Evolutionary conservation across 1,140 invertebrate species (phyloP).

Genomic region (Zaprionus taronus): DNA sequence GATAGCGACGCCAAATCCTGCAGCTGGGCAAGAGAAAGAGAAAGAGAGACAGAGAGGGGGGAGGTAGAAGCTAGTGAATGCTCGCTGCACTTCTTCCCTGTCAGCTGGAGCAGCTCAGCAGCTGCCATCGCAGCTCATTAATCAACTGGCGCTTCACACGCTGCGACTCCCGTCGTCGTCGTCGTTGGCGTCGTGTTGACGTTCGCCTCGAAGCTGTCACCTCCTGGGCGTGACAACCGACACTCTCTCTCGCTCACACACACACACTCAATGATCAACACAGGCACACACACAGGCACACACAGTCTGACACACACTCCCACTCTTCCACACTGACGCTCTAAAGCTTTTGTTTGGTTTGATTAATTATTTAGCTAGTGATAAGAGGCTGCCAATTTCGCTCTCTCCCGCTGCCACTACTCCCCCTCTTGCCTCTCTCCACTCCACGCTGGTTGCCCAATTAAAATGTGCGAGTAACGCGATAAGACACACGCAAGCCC

Average conservation of each 20-base stretch:
- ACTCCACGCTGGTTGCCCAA: constrained; percentile 28
- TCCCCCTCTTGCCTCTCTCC: too few species aligned
- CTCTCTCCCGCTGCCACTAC: background rate
- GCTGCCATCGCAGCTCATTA: constrained; percentile 70
- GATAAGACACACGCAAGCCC: constrained; percentile 47
- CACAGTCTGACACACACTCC: background rate
- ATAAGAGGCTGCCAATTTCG: constrained; percentile 32
- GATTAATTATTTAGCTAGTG: constrained; percentile 78
- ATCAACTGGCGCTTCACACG: constrained; percentile 64
- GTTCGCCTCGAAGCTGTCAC: constrained; percentile 68
- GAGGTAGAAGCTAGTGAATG: background rate
- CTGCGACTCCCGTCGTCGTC: constrained; percentile 32
- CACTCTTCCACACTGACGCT: background rate
- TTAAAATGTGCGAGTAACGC: constrained; percentile 39
- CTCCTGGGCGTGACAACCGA: constrained; percentile 57
- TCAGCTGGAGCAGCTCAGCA: constrained; percentile 9
- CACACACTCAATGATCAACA: constrained; percentile 13
- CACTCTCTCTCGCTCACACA: background rate
- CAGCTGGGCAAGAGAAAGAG: background rate
- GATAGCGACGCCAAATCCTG: constrained; percentile 30
- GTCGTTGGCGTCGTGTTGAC: constrained; percentile 58
- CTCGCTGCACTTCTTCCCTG: background rate
- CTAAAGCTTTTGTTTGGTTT: constrained; percentile 63
- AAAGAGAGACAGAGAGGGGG: too few species aligned
- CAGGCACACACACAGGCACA: background rate